Percentiles rank a stretch among this genome's conserved stretches.
Evolutionary conservation across 2,113 vertebrate species (phyloP).

Genomic region (Zootoca vivipara): DNA sequence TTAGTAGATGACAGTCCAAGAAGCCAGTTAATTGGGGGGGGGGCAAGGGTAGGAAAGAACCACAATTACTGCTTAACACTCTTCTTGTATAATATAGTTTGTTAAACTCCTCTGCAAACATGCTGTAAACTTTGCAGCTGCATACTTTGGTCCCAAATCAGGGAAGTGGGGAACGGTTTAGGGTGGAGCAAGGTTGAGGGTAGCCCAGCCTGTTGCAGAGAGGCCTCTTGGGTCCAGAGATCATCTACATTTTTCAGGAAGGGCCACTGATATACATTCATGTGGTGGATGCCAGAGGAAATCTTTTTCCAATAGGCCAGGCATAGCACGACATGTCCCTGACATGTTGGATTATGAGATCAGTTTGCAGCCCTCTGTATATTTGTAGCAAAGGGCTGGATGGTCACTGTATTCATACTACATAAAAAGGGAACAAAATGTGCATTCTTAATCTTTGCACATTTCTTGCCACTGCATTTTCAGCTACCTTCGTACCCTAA

Average conservation of each 20-base stretch:
- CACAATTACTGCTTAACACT: neutral
- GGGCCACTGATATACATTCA: too few relatives aligned
- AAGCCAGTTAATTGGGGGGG: neutral
- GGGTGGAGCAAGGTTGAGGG: neutral
- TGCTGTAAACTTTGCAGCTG: neutral
- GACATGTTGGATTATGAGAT: neutral
- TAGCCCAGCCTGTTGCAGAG: neutral
- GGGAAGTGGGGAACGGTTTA: neutral
- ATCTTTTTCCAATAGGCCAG: neutral
- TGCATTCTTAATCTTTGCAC: neutral
- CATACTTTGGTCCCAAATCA: neutral
- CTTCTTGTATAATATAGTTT: neutral
- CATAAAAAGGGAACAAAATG: neutral
- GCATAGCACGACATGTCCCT: neutral
- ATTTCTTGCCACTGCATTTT: neutral
- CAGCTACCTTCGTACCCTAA: neutral
- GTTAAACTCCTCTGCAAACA: neutral
- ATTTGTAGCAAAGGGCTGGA: neutral
- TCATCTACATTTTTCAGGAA: neutral
- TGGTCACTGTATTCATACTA: neutral
- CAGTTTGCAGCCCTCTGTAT: too few relatives aligned
- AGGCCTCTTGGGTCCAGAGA: neutral
- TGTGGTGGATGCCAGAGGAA: neutral
- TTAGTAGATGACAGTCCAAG: neutral
- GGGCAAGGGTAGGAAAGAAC: neutral